These are phyloP conservation scores for Chlorodrepanis virens DNA, from an alignment of 2,113 vertebrate genomes.

Conservation along the genomic window DNA sequence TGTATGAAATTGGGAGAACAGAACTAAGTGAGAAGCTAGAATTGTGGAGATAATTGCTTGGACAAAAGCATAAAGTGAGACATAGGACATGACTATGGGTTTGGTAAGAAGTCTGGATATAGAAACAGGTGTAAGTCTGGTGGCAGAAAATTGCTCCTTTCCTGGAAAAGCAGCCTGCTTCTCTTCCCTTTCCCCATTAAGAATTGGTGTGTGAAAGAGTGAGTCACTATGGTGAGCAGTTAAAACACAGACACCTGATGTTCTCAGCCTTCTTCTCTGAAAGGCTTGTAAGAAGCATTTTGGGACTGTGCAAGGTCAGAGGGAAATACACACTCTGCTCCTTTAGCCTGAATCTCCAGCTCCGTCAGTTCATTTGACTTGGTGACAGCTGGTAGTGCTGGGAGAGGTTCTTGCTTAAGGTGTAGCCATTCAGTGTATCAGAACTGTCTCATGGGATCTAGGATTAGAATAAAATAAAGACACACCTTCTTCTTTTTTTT, in stretches of 20 bases:
- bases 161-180: not conserved
- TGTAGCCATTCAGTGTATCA: not conserved
- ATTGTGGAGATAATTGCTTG: not conserved
- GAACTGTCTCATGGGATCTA: not conserved
- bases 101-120: not conserved
- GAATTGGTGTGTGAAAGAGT: not conserved
- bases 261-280: not conserved
- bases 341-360: conserved; percentile 34
- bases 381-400: not conserved
- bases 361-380: conserved; percentile 5
- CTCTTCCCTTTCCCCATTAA: not conserved
- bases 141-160: not conserved
- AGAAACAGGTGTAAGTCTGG: not conserved
- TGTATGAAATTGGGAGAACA: not conserved
- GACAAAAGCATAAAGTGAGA: not conserved
- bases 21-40: not conserved
- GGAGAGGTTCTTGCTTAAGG: conserved; percentile 1
- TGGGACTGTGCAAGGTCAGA: not conserved
- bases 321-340: not conserved
- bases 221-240: not conserved
- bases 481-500: not conserved
- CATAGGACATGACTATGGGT: not conserved
- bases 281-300: not conserved
- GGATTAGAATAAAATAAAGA: conserved; percentile 8
- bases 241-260: not conserved